Base-by-base conservation (phyloP, 2,888 invertebrate genomes). In the Therioaphis trifolii region DNA sequence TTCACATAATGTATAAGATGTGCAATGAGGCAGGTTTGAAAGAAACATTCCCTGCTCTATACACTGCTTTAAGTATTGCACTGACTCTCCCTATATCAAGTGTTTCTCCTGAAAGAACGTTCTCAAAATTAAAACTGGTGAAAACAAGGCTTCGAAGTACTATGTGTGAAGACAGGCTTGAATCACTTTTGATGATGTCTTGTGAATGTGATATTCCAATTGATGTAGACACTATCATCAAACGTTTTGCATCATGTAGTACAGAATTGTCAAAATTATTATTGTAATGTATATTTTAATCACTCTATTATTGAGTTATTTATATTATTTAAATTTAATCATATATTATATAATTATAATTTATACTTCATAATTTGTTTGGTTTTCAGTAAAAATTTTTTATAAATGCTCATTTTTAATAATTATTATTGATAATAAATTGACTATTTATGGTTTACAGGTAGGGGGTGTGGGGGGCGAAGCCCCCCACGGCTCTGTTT, bases 91-190 rank as follows among this genome's bases (percentile, higher is more conserved):
- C 24, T 2, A 71, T 71, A 71, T 71, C 49, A 71, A 71, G 49
- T 71, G 46, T 27, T 71, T 71, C 49, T 12, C 27, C 49, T 9
- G 66, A 71, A 15, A 71, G 71, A 49, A 3, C 24, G 2, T 49
- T 49, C 18, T 71, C 27, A 49, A 71, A 49, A 46, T 15, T 71
- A 71, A 71, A 71, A 27, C 18, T 71, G 9, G 24, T 71, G 24
- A 49, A 71, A 71, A 24, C 71, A 71, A 49, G 24, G 14, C 71
- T 71, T 71, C 12, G 49, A 71, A 63, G 63, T 27, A 63, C 63
- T 29, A 63, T 29, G 63, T 63, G 63, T 63, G 63, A 63, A 63
- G 27, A 63, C 11, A 63, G 29, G 12, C 27, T 63, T 24, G 63
- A 63, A 71, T 46, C 18, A 27, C 71, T 71, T 15, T 27, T 71